A percentile compares a stretch with the other conserved stretches of the same genome.
Evolutionary conservation across 2,888 invertebrate genomes (phyloP).

Genomic region (Drosophila acutilabella): DNA sequence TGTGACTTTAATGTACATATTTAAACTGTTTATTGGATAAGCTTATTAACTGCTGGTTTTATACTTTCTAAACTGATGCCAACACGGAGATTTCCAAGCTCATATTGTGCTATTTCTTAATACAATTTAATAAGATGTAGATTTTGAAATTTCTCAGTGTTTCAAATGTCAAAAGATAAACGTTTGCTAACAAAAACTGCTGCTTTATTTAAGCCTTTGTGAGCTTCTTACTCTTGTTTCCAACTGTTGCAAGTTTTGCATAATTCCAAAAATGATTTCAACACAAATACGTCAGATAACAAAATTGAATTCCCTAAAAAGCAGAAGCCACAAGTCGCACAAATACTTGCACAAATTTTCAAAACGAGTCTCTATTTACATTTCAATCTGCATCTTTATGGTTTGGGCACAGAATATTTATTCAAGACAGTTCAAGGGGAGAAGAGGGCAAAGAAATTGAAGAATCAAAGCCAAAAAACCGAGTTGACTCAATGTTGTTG

Average conservation of each 20-base stretch:
- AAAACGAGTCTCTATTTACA: constrained; percentile 35
- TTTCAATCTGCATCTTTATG: constrained; percentile 44
- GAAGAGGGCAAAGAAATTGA: background rate
- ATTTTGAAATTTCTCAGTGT: too few species aligned
- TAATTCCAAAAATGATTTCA: background rate
- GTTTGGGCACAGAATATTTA: constrained; percentile 1
- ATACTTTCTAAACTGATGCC: too few species aligned
- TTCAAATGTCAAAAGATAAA: too few species aligned
- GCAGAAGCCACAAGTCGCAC: constrained; percentile 41
- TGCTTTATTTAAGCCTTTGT: background rate
- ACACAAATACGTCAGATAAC: constrained; percentile 18
- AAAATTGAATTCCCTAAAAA: constrained; percentile 35
- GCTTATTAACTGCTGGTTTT: too few species aligned
- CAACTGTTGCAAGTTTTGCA: background rate
- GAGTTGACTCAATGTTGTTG: constrained; percentile 19
- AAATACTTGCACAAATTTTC: constrained; percentile 33
- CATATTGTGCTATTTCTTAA: too few species aligned
- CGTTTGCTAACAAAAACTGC: background rate
- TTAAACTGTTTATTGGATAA: too few species aligned
- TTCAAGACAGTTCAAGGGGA: background rate
- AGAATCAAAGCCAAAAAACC: constrained; percentile 3
- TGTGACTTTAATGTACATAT: background rate
- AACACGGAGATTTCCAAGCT: too few species aligned
- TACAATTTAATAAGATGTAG: too few species aligned
- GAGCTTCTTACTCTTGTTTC: background rate